A percentile compares a stretch with the other conserved stretches of the same genome.
Conservation (phyloP, 1,140 invertebrate genomes). For the Archegozetes longisetosus region DNA sequence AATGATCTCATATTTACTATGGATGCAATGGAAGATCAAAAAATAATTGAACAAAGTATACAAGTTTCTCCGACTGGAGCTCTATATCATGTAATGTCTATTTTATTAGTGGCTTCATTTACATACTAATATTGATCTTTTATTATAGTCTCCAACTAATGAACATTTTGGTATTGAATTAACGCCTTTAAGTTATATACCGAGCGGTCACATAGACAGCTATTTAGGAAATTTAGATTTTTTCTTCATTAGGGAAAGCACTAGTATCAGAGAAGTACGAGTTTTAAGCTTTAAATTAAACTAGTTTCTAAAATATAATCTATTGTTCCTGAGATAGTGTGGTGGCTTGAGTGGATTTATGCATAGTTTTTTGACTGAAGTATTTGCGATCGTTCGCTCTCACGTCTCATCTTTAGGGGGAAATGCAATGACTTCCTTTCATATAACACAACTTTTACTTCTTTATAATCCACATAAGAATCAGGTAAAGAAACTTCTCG, state of each 20-base stretch:
- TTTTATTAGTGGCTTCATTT: not conserved
- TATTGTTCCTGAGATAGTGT: constrained; percentile 16
- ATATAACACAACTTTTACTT: constrained; percentile 74
- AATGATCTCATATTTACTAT: constrained; percentile 42
- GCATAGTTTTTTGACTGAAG: constrained; percentile 79
- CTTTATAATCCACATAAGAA: constrained; percentile 87
- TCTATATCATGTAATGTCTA: constrained; percentile 1
- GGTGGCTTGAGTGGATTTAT: constrained; percentile 84
- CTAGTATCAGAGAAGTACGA: constrained; percentile 64
- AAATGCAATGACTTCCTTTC: constrained; percentile 82
- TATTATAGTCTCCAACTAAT: constrained; percentile 38
- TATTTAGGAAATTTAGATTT: constrained; percentile 87
- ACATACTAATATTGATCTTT: constrained; percentile 3
- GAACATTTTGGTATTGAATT: constrained; percentile 63
- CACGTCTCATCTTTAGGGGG: constrained; percentile 85
- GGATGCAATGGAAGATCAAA: constrained; percentile 32
- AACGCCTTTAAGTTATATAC: constrained; percentile 61
- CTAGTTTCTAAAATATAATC: not conserved
- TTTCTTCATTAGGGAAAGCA: constrained; percentile 87
- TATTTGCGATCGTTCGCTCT: constrained; percentile 71
- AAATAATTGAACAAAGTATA: not conserved
- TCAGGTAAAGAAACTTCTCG: constrained; percentile 45
- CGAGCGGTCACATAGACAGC: constrained; percentile 57
- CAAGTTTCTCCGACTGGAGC: not conserved
- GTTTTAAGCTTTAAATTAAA: not conserved